These are phyloP conservation scores for Tribolium castaneum DNA, from an alignment of 1,140 invertebrate genomes.

Conservation along the genomic window DNA sequence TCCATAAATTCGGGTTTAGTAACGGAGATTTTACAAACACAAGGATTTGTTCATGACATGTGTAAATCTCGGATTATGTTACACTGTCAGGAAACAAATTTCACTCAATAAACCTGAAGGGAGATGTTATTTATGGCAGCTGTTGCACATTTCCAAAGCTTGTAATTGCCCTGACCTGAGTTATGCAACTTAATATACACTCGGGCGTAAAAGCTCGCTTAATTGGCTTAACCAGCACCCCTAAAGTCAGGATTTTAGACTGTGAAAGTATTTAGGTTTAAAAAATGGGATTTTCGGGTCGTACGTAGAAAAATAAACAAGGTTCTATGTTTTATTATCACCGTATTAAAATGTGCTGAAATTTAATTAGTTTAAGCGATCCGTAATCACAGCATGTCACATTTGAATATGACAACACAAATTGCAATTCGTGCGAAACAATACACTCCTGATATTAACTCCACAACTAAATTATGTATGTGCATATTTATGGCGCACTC, in stretches of 20 bases:
- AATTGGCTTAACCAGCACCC: too few relatives aligned
- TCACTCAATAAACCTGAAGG: background rate
- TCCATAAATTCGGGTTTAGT: background rate
- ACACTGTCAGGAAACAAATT: background rate
- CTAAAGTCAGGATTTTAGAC: too few relatives aligned
- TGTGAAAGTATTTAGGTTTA: too few relatives aligned
- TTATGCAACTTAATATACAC: background rate
- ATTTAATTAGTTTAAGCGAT: background rate
- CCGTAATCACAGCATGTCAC: background rate
- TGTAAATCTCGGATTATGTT: background rate
- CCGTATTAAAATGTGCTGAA: background rate
- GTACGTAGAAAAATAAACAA: too few relatives aligned
- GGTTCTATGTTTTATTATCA: too few relatives aligned
- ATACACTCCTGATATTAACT: background rate
- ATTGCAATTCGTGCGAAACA: background rate
- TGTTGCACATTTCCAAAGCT: background rate
- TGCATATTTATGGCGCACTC: background rate
- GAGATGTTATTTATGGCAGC: background rate
- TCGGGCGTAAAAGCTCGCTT: background rate
- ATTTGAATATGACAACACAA: background rate
- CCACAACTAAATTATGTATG: background rate
- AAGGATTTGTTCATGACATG: background rate
- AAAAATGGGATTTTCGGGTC: too few relatives aligned
- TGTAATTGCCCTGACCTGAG: background rate
- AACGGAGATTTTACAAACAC: background rate